Conservation (phyloP, 2,113 vertebrate genomes). For the Morone saxatilis region DNA sequence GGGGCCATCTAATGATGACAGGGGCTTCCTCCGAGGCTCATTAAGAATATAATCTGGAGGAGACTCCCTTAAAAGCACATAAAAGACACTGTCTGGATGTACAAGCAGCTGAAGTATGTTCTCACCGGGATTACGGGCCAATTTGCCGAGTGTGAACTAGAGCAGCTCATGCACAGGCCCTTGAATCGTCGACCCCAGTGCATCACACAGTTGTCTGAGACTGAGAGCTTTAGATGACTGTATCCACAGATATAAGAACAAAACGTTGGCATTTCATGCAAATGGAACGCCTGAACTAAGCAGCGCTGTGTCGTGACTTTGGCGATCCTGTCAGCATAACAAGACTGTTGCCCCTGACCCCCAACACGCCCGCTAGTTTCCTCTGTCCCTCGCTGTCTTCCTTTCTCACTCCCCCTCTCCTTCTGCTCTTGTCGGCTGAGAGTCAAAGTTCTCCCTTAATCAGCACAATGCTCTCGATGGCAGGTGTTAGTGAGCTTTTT, state of each 20-base stretch:
- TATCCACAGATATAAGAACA: neutral
- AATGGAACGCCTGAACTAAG: constrained; percentile 23
- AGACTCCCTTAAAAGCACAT: constrained; percentile 75
- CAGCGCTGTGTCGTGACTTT: constrained; percentile 47
- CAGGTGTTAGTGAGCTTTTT: constrained; percentile 82
- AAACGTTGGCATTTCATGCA: constrained; percentile 31
- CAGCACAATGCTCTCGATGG: constrained; percentile 81
- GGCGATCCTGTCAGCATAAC: constrained; percentile 60
- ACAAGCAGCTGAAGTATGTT: constrained; percentile 57
- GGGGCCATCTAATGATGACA: constrained; percentile 68
- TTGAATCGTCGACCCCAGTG: constrained; percentile 23
- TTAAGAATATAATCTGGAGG: constrained; percentile 71
- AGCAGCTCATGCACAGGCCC: constrained; percentile 37
- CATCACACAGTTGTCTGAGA: constrained; percentile 12
- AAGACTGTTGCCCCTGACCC: constrained; percentile 55
- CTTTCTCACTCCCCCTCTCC: constrained; percentile 61
- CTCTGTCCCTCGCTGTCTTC: constrained; percentile 40
- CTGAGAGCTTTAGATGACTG: neutral
- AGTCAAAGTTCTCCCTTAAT: constrained; percentile 82
- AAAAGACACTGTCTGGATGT: constrained; percentile 63
- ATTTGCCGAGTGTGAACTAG: constrained; percentile 68
- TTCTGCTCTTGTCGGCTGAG: constrained; percentile 70
- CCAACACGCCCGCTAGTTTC: constrained; percentile 24
- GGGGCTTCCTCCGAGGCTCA: constrained; percentile 69
- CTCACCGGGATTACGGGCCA: constrained; percentile 67